Percentiles rank a stretch among this genome's conserved stretches.
These are phyloP conservation scores for Agelas oroides DNA, from an alignment of 37 sponge, comb jelly and placozoan species.

Conservation along the genomic window DNA sequence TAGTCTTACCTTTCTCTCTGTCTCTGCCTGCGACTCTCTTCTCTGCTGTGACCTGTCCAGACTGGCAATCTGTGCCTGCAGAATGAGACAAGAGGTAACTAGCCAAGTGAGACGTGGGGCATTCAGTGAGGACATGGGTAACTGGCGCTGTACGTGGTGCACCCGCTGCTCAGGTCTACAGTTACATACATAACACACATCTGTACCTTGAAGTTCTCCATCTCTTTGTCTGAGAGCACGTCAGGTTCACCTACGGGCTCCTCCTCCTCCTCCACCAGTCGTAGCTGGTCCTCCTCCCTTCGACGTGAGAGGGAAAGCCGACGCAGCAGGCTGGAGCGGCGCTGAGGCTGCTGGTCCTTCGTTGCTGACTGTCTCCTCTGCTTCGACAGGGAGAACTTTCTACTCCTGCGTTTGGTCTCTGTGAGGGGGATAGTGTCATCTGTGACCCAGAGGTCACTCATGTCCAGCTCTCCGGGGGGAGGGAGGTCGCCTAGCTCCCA, in stretches of 20 bases:
- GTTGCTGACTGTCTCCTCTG: background rate
- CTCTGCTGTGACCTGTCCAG: background rate
- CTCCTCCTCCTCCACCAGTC: background rate
- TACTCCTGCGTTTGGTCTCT: constrained; percentile 4
- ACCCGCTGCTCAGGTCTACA: too few relatives aligned
- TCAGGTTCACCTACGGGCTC: constrained; percentile 11
- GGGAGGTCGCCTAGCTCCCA: constrained; percentile 38
- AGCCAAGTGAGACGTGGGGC: too few relatives aligned
- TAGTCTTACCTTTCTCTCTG: too few relatives aligned
- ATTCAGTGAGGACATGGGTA: too few relatives aligned
- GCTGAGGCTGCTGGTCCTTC: background rate
- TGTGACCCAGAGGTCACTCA: constrained; percentile 66
- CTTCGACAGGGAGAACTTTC: background rate
- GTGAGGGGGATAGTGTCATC: constrained; percentile 18
- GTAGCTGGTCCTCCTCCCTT: background rate
- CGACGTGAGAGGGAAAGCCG: background rate
- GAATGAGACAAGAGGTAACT: too few relatives aligned
- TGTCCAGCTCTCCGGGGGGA: constrained; percentile 16
- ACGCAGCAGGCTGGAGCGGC: background rate
- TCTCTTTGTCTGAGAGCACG: constrained; percentile 20
- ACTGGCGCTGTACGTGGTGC: too few relatives aligned
- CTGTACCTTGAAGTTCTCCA: background rate
- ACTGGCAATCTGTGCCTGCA: too few relatives aligned
- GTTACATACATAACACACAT: too few relatives aligned
- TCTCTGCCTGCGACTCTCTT: background rate